Conservation (phyloP, 2,113 vertebrate genomes). For the Clarias gariepinus region DNA sequence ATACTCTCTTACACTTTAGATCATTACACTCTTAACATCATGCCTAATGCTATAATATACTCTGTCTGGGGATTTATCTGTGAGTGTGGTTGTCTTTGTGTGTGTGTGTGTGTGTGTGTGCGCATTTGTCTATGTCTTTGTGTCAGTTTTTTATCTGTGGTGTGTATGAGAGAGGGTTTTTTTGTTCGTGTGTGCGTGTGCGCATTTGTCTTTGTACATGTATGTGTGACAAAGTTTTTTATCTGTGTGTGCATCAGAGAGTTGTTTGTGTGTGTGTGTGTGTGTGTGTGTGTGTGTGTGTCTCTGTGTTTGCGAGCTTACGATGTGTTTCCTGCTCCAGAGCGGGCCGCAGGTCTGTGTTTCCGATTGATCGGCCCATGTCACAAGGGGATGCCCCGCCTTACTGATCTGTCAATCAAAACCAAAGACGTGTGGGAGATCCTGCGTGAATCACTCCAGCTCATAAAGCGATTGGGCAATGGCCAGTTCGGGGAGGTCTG, state of each 20-base stretch:
- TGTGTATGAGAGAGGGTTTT: background rate
- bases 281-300: slow-evolving; percentile 35
- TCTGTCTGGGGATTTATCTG: too few species aligned
- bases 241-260: background rate
- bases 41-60: too few species aligned
- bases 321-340: slow-evolving; percentile 71
- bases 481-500: slow-evolving; percentile 99
- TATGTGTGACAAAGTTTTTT: background rate
- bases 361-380: slow-evolving; percentile 96
- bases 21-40: background rate
- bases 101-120: too few species aligned
- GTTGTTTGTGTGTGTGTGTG: background rate
- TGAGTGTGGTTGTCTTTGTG: too few species aligned
- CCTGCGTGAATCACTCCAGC: slow-evolving; percentile 93
- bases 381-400: slow-evolving; percentile 97
- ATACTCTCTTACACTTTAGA: background rate
- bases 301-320: slow-evolving; percentile 36
- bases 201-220: background rate
- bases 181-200: background rate
- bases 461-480: slow-evolving; percentile 97
- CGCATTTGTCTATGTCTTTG: too few species aligned
- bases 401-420: slow-evolving; percentile 98
- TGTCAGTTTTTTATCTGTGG: too few species aligned
- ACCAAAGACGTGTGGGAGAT: slow-evolving; percentile 99
- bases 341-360: slow-evolving; percentile 97